Percentiles rank a stretch among this genome's conserved stretches.
Evolutionary conservation across 2,797 vertebrate species (phyloP).

Genomic region (Hypotaenidia philippensis): DNA sequence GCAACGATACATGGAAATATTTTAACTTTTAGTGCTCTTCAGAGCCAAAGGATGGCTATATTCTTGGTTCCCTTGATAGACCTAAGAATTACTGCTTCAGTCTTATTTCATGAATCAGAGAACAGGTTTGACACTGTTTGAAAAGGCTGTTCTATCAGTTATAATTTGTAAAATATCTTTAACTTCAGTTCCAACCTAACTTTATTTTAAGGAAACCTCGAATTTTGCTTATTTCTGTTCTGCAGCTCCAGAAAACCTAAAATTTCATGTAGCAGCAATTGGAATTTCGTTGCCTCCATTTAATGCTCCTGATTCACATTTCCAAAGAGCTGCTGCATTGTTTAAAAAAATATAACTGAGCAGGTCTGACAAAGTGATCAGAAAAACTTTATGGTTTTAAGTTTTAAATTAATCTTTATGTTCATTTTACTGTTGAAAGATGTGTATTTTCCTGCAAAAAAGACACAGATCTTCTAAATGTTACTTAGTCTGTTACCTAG

Average conservation of each 20-base stretch:
- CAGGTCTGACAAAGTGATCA: not conserved
- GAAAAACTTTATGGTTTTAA: not conserved
- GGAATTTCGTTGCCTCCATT: not conserved
- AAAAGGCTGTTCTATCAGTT: not conserved
- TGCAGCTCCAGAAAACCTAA: not conserved
- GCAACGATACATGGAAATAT: not conserved
- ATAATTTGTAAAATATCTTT: not conserved
- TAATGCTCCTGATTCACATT: not conserved
- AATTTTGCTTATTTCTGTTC: not conserved
- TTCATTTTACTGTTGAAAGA: not conserved
- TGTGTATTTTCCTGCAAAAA: not conserved
- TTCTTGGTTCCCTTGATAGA: not conserved
- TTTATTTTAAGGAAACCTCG: not conserved
- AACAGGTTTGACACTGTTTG: not conserved
- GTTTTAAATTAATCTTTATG: not conserved
- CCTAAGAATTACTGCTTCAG: not conserved
- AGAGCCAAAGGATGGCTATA: not conserved
- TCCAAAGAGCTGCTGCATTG: not conserved
- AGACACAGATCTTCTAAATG: not conserved
- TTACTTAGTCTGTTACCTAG: not conserved
- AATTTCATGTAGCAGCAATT: not conserved
- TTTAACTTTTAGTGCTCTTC: not conserved
- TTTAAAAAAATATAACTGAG: not conserved
- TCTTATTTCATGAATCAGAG: not conserved
- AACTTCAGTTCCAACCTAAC: not conserved